Evolutionary conservation across 1,140 invertebrate species (phyloP).

Genomic region (Ostrea edulis): DNA sequence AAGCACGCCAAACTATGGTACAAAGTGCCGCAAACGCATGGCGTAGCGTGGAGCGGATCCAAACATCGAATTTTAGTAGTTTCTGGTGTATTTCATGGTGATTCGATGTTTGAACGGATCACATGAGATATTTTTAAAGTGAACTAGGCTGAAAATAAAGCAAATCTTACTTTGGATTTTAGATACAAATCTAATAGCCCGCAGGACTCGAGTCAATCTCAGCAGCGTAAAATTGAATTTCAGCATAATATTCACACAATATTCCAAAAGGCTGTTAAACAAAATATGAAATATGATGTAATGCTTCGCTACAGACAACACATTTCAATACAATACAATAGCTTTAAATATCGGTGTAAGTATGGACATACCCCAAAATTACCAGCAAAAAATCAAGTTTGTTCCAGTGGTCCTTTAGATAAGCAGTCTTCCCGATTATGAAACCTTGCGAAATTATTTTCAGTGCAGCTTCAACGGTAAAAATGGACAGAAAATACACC

Average conservation of each 20-base stretch:
- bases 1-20: too few species aligned
- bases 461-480: neutral
- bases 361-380: neutral
- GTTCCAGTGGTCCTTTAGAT: slow-evolving; percentile 11
- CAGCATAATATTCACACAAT: neutral
- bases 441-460: slow-evolving; percentile 12
- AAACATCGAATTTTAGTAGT: too few species aligned
- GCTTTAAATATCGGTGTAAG: neutral
- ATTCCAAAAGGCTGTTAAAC: neutral
- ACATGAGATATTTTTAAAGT: too few species aligned
- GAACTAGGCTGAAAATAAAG: neutral
- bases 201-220: neutral
- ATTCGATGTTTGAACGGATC: too few species aligned
- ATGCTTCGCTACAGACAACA: too few species aligned
- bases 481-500: neutral
- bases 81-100: too few species aligned
- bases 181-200: neutral
- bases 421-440: neutral
- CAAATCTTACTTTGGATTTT: slow-evolving; percentile 7
- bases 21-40: too few species aligned
- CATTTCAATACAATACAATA: too few species aligned
- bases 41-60: too few species aligned
- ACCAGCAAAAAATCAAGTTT: neutral
- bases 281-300: too few species aligned
- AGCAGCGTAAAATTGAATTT: neutral